A percentile compares a stretch with the other conserved stretches of the same genome.
phyloP scores from a whole-genome alignment of 2,113 vertebrate species.

The Dipodomys stephensi region DNA sequence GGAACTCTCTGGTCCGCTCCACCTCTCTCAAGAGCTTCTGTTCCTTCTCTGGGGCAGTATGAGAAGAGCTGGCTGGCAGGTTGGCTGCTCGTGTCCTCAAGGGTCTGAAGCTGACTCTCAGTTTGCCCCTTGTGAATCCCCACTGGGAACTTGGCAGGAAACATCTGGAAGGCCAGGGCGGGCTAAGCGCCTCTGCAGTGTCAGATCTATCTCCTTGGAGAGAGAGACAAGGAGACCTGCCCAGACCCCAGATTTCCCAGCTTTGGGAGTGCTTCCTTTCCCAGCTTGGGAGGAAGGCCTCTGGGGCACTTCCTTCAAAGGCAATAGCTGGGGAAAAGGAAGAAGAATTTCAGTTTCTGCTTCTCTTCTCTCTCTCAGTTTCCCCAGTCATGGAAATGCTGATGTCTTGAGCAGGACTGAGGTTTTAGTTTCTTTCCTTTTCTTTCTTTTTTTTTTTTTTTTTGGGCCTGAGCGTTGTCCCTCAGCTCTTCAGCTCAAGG shows the following conservation, averaged over 20 bases:
- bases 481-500: too few species aligned
- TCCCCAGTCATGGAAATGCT: not conserved
- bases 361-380: not conserved
- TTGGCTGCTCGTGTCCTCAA: rapidly evolving
- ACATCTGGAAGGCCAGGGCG: too few species aligned
- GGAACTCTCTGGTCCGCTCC: not conserved
- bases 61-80: not conserved
- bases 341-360: not conserved
- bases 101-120: not conserved
- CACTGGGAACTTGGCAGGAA: not conserved
- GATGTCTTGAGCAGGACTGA: not conserved
- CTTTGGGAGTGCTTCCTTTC: not conserved
- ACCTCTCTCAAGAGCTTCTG: not conserved
- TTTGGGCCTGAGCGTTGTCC: too few species aligned
- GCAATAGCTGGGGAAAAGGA: not conserved
- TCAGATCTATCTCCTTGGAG: not conserved
- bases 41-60: not conserved
- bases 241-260: not conserved
- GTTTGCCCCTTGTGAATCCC: not conserved
- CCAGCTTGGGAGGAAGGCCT: not conserved
- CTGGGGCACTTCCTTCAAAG: not conserved
- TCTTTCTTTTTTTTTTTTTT: too few species aligned
- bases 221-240: not conserved
- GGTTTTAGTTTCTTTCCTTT: not conserved
- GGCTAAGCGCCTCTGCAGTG: not conserved